Evolutionary conservation across 2,888 invertebrate genomes (phyloP), one percentile per base, ranked within the genome.

Genomic region (Melolontha melolontha): DNA sequence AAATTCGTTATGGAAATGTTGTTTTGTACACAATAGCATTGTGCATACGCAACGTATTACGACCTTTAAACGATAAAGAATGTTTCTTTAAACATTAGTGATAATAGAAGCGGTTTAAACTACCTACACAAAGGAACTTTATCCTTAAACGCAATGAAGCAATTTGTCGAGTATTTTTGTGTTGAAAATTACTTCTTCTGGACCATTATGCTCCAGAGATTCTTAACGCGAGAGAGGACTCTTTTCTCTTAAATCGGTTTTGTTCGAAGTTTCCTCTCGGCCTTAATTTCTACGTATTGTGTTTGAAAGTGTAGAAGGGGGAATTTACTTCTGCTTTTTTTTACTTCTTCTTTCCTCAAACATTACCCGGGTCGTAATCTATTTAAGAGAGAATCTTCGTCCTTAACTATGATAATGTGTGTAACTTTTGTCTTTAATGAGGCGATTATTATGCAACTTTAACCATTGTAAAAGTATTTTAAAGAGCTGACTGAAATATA

Each of bases 351-450:
- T 47, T 39, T 16, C 14, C 16, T 10, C n/a, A 34, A 1, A 49
- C 34, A 42, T 34, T n/a, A 16, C 17, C 16, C 59, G 59, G 10
- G 7, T 6, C 49, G 17, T 62, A 62, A 62, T 62, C 59, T 47
- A 34, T 39, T 62, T n/a, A n/a, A 8, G n/a, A 29, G 29, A 22
- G 34, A 34, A 62, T 62, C 47, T 47, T 14, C 42, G 27, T 6
- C 44, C 59, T 59, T 59, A 29, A 14, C 11, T 34, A 14, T 29
- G 59, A 47, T 47, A 34, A 44, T 47, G 44, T 47, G 44, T 44
- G 59, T 12, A 34, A 59, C 14, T 59, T 57, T 59, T 59, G 47
- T 47, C 47, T 59, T 5, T 62, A 62, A 62, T 62, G 47, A 62
- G 34, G 34, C 29, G 16, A 62, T 62, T 62, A 62, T 62, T 62